Evolutionary conservation across 2,113 vertebrate species (phyloP).

Genomic region (Paratilapia polleni): DNA sequence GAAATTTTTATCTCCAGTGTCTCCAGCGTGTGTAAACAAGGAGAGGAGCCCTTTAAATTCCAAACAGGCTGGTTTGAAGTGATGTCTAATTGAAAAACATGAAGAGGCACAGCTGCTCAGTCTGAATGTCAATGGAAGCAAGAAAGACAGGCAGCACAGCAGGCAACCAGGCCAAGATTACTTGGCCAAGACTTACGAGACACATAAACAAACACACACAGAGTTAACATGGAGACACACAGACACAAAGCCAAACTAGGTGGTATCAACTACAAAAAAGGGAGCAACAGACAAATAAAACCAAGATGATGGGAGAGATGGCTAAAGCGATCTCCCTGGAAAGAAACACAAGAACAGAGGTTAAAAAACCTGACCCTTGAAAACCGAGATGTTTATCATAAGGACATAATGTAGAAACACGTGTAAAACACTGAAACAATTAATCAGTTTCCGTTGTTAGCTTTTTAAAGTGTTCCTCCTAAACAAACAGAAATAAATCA

Average conservation of each 20-base stretch:
- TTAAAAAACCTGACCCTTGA: constrained; percentile 29
- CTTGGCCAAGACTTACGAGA: constrained; percentile 68
- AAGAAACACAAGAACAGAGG: constrained; percentile 20
- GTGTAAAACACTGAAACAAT: constrained; percentile 19
- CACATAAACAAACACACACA: constrained; percentile 68
- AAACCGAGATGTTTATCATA: constrained; percentile 52
- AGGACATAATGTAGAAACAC: constrained; percentile 8
- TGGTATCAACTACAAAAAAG: constrained; percentile 13
- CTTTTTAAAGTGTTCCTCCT: neutral
- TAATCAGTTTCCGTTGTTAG: constrained; percentile 16
- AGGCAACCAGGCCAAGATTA: constrained; percentile 55
- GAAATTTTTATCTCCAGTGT: constrained; percentile 30
- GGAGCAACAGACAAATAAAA: constrained; percentile 43
- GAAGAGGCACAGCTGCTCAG: constrained; percentile 68
- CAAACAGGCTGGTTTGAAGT: constrained; percentile 65
- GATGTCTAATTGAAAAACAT: constrained; percentile 80
- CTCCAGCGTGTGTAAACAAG: constrained; percentile 57
- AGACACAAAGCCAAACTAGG: constrained; percentile 42
- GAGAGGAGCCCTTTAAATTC: constrained; percentile 72
- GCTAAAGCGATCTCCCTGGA: constrained; percentile 17
- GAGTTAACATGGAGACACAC: constrained; percentile 45
- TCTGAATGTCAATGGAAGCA: constrained; percentile 77
- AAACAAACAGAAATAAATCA: constrained; percentile 32
- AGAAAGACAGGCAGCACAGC: constrained; percentile 71
- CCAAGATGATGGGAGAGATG: constrained; percentile 2